Evolutionary conservation across 1,140 invertebrate genomes (phyloP), one percentile per base, ranked within the genome.

Genomic region (Caenorhabditis brenneri): DNA sequence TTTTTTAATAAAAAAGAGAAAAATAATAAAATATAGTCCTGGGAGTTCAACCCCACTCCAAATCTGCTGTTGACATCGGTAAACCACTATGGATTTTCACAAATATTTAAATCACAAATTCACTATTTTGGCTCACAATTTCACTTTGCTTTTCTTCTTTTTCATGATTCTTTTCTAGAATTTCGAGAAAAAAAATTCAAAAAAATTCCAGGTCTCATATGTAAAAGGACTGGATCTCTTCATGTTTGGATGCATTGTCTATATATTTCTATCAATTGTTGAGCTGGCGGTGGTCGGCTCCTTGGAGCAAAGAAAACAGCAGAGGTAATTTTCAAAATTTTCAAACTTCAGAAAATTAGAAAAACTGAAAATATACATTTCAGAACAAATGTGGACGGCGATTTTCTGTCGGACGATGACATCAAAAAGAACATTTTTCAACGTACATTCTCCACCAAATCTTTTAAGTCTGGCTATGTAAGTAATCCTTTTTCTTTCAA

Each of bases 161-260:
- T n/a, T n/a, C n/a, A n/a, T n/a, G n/a, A n/a, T n/a, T n/a, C n/a
- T n/a, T n/a, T n/a, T n/a, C n/a, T n/a, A n/a, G n/a, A n/a, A n/a
- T n/a, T n/a, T n/a, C n/a, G n/a, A n/a, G n/a, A n/a, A n/a, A 12
- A 0, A 46, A 22, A 55, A 1, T 42, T 81, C 19, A n/a, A n/a
- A 42, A 36, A 27, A 24, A 46, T 80, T 88, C 80, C 24, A 89
- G 88, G 89, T 90, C n/a, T 91, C 90, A 19, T 92, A 92, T 82
- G 89, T 92, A 48, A 92, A 92, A 86, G 91, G 91, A 9, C 88
- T 92, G 10, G 92, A 92, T 84, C 87, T 91, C 15, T 92, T 92
- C 88, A 90, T 91, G 88, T 91, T 91, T 29, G 88, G 86, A 42
- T 92, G 92, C 84, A 85, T 92, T 5, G 87, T 88, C 27, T 92